Conservation (phyloP, 1,140 invertebrate species). For the Telenomus remus region DNA sequence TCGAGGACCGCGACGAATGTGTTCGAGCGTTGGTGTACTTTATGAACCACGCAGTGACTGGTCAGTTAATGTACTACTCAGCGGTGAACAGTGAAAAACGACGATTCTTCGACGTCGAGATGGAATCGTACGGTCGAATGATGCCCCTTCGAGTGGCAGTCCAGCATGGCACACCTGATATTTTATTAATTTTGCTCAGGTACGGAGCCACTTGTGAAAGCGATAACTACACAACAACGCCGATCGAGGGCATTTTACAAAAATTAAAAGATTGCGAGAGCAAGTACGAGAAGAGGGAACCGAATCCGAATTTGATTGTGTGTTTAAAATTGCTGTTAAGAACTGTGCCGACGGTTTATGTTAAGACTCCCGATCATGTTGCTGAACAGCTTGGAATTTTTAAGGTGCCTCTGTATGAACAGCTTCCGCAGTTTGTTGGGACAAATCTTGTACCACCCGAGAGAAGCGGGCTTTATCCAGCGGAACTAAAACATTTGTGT, state of each 20-base stretch:
- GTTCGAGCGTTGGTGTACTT: constrained; percentile 84
- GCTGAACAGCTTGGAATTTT: constrained; percentile 66
- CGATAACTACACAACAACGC: constrained; percentile 74
- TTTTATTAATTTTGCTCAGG: constrained; percentile 82
- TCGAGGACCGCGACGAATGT: constrained; percentile 84
- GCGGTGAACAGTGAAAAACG: constrained; percentile 45
- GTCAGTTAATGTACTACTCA: constrained; percentile 75
- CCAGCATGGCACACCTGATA: constrained; percentile 82
- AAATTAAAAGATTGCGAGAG: constrained; percentile 79
- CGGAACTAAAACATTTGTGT: constrained; percentile 75
- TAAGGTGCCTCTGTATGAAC: constrained; percentile 77
- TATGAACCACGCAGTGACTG: constrained; percentile 82
- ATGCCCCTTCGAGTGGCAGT: constrained; percentile 82
- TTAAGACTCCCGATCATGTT: constrained; percentile 66
- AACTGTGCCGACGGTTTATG: constrained; percentile 75
- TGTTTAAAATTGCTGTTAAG: constrained; percentile 82
- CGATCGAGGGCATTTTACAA: constrained; percentile 78
- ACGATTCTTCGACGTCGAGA: constrained; percentile 84
- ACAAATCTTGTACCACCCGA: constrained; percentile 79
- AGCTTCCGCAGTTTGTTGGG: constrained; percentile 79
- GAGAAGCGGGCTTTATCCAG: constrained; percentile 78
- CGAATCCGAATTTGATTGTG: constrained; percentile 78
- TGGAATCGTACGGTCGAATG: constrained; percentile 84
- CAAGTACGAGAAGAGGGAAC: constrained; percentile 4
- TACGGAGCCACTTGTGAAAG: constrained; percentile 79